phyloP scores from a whole-genome alignment of 2,113 vertebrate species.

The Podiceps cristatus region DNA sequence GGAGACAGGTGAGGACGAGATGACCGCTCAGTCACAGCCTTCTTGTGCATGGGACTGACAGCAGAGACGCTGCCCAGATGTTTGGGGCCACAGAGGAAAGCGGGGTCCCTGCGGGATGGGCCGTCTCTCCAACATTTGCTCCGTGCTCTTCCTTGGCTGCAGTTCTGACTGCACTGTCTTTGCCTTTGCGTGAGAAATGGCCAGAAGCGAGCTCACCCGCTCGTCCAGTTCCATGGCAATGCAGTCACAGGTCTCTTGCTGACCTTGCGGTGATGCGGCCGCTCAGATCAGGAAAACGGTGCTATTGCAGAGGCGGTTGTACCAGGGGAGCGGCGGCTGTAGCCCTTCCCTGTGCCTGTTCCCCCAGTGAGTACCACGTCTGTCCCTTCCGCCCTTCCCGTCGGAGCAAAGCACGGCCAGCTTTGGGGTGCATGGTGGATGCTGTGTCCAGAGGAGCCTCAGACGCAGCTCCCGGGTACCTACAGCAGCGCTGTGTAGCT shows the following conservation, averaged over 20 bases:
- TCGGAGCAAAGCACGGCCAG: accelerated
- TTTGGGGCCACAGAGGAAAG: accelerated
- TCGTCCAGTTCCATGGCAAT: accelerated
- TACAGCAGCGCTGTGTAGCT: neutral
- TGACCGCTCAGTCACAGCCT: accelerated
- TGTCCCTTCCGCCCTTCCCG: accelerated
- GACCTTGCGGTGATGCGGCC: accelerated
- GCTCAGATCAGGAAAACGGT: accelerated
- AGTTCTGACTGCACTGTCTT: neutral
- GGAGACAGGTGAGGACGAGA: neutral
- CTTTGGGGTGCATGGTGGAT: accelerated
- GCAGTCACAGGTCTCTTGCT: neutral
- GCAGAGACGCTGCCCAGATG: neutral
- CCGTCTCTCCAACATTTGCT: neutral
- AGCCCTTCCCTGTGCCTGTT: neutral
- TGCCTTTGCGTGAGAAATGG: neutral
- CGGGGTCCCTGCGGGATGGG: accelerated
- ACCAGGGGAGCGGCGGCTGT: accelerated
- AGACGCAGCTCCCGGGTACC: accelerated
- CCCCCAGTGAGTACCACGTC: accelerated
- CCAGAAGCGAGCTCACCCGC: neutral
- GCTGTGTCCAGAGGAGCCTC: neutral
- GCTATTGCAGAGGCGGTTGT: neutral
- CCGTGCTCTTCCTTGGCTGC: neutral
- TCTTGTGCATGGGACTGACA: neutral